phyloP scores from a whole-genome alignment of 2,888 invertebrate species.

The Pseudoips prasinana region DNA sequence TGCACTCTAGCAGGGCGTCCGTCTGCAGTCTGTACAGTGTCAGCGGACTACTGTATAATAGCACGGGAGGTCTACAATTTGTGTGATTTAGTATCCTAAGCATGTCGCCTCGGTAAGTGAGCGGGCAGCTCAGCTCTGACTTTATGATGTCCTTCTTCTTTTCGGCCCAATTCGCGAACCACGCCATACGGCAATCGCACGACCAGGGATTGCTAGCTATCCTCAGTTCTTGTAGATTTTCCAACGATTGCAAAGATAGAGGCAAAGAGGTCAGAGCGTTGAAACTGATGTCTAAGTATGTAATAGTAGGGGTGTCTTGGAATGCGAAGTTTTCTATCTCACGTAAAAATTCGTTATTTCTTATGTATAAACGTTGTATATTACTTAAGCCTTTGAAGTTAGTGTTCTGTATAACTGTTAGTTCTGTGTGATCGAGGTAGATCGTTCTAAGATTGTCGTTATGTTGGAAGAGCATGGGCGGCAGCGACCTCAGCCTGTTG shows the following conservation, averaged over 20 bases:
- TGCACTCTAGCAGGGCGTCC: conserved; percentile 89
- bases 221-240: conserved; percentile 83
- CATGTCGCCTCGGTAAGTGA: conserved; percentile 86
- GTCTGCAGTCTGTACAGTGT: conserved; percentile 84
- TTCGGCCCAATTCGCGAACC: conserved; percentile 84
- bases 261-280: conserved; percentile 88
- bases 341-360: conserved; percentile 82
- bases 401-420: conserved; percentile 84
- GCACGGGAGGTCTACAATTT: conserved; percentile 85
- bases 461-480: conserved; percentile 83
- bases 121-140: conserved; percentile 85
- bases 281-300: conserved; percentile 85
- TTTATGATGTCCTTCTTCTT: conserved; percentile 71
- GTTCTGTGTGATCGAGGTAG: conserved; percentile 84
- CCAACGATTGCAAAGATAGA: conserved; percentile 84
- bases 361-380: conserved; percentile 82
- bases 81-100: conserved; percentile 86
- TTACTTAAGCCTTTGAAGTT: conserved; percentile 84
- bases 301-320: conserved; percentile 82
- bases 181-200: conserved; percentile 93
- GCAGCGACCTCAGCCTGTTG: conserved; percentile 82
- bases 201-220: conserved; percentile 90
- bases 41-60: conserved; percentile 83
- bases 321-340: conserved; percentile 85
- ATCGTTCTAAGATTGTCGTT: conserved; percentile 83